Percentiles rank a stretch among this genome's conserved stretches.
phyloP scores from a whole-genome alignment of 2,888 invertebrate species.

The Thalpophila matura region DNA sequence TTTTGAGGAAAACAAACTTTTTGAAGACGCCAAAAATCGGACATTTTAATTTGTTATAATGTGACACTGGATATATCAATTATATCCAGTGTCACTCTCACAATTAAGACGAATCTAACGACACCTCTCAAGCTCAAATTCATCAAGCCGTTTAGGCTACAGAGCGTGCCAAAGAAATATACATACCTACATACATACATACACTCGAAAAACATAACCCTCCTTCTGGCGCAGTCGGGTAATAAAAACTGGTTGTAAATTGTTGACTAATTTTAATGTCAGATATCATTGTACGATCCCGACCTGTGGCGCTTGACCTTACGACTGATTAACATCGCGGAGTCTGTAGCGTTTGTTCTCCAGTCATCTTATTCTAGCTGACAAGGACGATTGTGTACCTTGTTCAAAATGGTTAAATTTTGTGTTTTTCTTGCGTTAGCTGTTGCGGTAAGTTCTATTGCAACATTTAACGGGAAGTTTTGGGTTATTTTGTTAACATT shows the following conservation, averaged over 20 bases:
- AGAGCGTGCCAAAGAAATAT: too few species aligned
- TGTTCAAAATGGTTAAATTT: constrained; percentile 40
- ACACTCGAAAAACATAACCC: too few species aligned
- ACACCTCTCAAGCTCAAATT: too few species aligned
- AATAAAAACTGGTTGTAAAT: constrained; percentile 33
- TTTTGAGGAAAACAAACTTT: too few species aligned
- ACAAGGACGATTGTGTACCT: constrained; percentile 9
- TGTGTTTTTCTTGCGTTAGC: constrained; percentile 28
- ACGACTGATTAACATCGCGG: constrained; percentile 15
- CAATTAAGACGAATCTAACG: too few species aligned
- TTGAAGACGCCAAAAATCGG: too few species aligned
- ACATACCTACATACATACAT: too few species aligned
- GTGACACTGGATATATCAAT: too few species aligned
- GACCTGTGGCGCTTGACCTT: constrained; percentile 42
- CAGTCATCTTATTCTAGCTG: constrained; percentile 16
- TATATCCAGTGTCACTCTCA: too few species aligned
- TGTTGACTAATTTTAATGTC: constrained; percentile 10
- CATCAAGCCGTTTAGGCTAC: too few species aligned
- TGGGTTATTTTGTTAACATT: not conserved
- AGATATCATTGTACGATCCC: constrained; percentile 11
- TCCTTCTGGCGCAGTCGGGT: too few species aligned
- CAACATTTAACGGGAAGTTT: not conserved
- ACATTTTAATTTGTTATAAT: too few species aligned
- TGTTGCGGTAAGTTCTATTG: constrained; percentile 32
- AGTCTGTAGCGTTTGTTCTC: constrained; percentile 16